Base-by-base conservation (phyloP, 2,888 invertebrate species). In the Tanypteryx hageni region DNA sequence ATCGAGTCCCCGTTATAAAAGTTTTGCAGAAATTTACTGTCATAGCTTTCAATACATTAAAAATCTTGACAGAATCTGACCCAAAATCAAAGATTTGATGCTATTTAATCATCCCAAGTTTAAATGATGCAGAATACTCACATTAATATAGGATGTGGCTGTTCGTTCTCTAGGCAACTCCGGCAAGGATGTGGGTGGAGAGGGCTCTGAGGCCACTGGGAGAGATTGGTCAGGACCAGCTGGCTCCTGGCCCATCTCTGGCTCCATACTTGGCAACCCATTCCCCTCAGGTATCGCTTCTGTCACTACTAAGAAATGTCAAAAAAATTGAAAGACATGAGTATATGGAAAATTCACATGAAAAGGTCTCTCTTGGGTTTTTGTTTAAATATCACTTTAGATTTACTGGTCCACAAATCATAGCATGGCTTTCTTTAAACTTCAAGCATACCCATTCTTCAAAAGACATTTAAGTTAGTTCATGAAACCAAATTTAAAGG, bases 91-190 rank as follows among this genome's bases (percentile, higher is more conserved):
- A 76, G 22, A n/a, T 11, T 22, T 18, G 10, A 44, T 44, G 44
- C 44, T 44, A 5, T 44, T 44, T 44, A 44, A 44, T 44, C 3
- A 5, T 44, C 22, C 76, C 11, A 0, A 76, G 16, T 5, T 22
- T 0, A 58, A 18, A 83, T 5, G 13, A 22, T 68, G 16, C 44
- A 0, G 27, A 44, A 91, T 92, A 94, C 95, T 95, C 95, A 96
- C 96, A 95, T 96, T 96, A 94, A 96, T 96, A 94, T 96, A 96
- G 92, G 96, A 96, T 93, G 96, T 96, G 92, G 96, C 96, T 94
- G 96, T 96, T 93, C 96, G 95, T 94, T 96, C 96, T 93, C 95
- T 95, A 93, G 96, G 96, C 31, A 92, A 92, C 81, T 82, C 92
- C n/a, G 82, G 82, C 58, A 92, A 58, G 22, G 84, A 86, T 44